Percentiles rank a stretch among this genome's conserved stretches.
These are phyloP conservation scores for Pseudorasbora parva DNA, from an alignment of 2,113 vertebrate genomes.

Conservation along the genomic window DNA sequence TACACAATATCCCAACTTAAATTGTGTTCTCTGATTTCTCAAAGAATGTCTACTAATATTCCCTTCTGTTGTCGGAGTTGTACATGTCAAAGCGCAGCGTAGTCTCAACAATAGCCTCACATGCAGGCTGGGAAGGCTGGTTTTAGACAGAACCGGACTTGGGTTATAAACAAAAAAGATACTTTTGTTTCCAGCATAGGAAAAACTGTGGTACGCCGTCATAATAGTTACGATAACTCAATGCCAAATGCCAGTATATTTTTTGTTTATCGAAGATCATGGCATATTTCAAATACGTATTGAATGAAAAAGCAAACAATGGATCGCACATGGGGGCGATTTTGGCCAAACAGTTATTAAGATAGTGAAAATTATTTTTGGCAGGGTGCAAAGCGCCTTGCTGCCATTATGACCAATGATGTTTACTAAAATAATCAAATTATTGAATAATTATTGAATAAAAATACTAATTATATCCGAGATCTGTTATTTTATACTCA, in stretches of 20 bases:
- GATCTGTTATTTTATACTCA: too few relatives aligned
- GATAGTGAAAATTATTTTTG: neutral
- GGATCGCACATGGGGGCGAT: neutral
- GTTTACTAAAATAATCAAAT: neutral
- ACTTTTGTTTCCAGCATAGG: constrained; percentile 10
- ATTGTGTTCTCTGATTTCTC: constrained; percentile 40
- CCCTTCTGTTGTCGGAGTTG: constrained; percentile 12
- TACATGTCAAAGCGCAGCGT: constrained; percentile 38
- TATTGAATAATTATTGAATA: too few relatives aligned
- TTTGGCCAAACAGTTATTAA: neutral
- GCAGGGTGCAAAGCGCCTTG: neutral
- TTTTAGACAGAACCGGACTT: constrained; percentile 33
- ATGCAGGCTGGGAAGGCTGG: constrained; percentile 26
- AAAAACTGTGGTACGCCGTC: constrained; percentile 18
- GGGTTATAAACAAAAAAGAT: constrained; percentile 38
- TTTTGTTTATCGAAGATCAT: constrained; percentile 12
- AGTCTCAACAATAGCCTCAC: constrained; percentile 43
- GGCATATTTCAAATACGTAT: constrained; percentile 18
- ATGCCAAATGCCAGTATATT: neutral
- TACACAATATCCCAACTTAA: constrained; percentile 28
- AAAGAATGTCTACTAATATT: constrained; percentile 33
- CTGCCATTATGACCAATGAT: constrained; percentile 19
- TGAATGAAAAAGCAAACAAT: constrained; percentile 9
- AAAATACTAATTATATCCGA: too few relatives aligned
- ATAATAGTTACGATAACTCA: constrained; percentile 35